Conservation (phyloP, 2,797 vertebrate species). For the Acipenser transmontanus region DNA sequence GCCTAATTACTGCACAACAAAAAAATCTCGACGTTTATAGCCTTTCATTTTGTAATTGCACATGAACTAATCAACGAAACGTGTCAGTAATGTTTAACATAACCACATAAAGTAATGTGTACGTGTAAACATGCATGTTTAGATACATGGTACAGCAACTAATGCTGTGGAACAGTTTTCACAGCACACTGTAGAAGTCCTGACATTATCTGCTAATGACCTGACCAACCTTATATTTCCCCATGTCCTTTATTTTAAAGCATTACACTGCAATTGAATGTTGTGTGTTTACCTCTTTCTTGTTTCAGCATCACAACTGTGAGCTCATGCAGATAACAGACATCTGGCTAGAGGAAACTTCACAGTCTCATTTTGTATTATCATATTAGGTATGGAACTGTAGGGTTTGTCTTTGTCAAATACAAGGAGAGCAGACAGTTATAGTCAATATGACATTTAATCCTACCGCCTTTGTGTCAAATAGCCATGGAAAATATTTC, state of each 20-base stretch:
- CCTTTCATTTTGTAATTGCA: no score
- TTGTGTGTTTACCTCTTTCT: conserved; percentile 6
- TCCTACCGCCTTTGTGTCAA: background rate
- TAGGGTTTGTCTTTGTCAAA: background rate
- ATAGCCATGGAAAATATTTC: background rate
- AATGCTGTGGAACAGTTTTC: no score
- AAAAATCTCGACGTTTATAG: no score
- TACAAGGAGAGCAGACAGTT: background rate
- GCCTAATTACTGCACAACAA: no score
- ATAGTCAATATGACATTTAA: background rate
- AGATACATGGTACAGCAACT: no score
- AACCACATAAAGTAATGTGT: no score
- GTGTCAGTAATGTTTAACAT: no score
- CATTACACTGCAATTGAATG: background rate
- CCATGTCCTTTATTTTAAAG: background rate
- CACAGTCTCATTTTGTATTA: background rate
- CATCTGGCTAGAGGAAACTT: background rate
- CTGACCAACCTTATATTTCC: conserved; percentile 5
- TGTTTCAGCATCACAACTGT: background rate
- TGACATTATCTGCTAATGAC: background rate
- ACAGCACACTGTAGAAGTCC: no score
- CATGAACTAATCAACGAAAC: no score
- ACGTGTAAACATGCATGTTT: no score
- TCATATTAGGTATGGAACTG: background rate
- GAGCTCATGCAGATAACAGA: background rate